Percentiles rank a stretch among this genome's conserved stretches.
phyloP scores from a whole-genome alignment of 2,797 vertebrate species.

The Falco concolor region DNA sequence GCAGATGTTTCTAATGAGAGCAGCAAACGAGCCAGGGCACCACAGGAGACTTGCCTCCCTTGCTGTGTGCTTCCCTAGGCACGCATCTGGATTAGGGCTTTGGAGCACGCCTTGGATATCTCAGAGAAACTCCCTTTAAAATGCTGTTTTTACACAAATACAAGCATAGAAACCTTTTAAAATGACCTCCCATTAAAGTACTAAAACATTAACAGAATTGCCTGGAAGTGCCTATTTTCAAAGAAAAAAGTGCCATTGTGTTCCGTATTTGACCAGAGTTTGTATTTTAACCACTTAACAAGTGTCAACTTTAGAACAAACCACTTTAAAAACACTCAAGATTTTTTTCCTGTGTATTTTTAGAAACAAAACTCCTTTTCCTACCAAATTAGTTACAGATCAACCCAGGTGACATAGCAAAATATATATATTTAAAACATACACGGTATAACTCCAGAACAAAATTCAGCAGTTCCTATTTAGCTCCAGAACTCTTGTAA shows the following conservation, averaged over 20 bases:
- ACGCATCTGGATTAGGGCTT: not conserved
- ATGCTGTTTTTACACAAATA: not conserved
- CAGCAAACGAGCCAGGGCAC: not conserved
- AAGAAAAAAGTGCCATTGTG: not conserved
- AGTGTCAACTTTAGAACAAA: not conserved
- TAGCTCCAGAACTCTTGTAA: not conserved
- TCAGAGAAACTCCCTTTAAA: not conserved
- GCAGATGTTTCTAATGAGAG: not conserved
- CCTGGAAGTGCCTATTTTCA: not conserved
- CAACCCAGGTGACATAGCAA: not conserved
- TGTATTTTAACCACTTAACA: not conserved
- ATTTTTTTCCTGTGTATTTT: not conserved
- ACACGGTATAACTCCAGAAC: not conserved
- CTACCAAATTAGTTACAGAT: not conserved
- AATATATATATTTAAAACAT: not conserved
- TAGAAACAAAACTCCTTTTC: not conserved
- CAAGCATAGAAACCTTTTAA: not conserved
- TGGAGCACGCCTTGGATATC: fast-evolving
- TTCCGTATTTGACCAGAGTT: not conserved
- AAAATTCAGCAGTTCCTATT: not conserved
- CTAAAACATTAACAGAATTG: not conserved
- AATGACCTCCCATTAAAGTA: not conserved
- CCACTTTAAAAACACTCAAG: not conserved
- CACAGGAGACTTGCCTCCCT: not conserved
- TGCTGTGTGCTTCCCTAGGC: fast-evolving